Percentiles rank a stretch among this genome's conserved stretches.
phyloP scores from a whole-genome alignment of 1,140 invertebrate species.

The Mya arenaria region DNA sequence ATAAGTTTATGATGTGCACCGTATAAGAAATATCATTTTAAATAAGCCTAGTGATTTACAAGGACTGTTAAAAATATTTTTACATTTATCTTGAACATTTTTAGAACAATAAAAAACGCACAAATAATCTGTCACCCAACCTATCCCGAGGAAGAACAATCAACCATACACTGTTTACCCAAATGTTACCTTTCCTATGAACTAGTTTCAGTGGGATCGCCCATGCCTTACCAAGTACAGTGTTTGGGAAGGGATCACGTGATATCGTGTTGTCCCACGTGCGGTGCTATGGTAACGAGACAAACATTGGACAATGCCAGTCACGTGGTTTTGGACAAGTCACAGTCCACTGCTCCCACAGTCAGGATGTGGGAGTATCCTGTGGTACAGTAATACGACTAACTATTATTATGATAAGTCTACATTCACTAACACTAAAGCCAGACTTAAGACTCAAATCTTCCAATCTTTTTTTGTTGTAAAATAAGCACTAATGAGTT shows the following conservation, averaged over 20 bases:
- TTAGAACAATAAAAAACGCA: neutral
- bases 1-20: too few relatives aligned
- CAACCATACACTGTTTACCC: neutral
- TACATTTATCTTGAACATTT: too few relatives aligned
- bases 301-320: slow-evolving; percentile 22
- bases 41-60: too few relatives aligned
- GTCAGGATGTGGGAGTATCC: slow-evolving; percentile 39
- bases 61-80: neutral
- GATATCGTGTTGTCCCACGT: slow-evolving; percentile 10
- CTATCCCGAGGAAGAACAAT: neutral
- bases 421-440: too few relatives aligned
- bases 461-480: too few relatives aligned
- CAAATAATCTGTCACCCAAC: neutral
- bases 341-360: slow-evolving; percentile 18
- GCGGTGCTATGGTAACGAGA: slow-evolving; percentile 25
- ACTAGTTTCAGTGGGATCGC: slow-evolving; percentile 21
- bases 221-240: neutral
- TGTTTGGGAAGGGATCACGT: slow-evolving; percentile 36
- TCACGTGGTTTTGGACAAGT: slow-evolving; percentile 29
- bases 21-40: too few relatives aligned
- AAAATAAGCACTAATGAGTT: too few relatives aligned
- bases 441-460: too few relatives aligned
- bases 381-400: too few relatives aligned
- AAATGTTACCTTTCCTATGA: neutral
- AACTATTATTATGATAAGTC: too few relatives aligned